Conservation (phyloP, 2,888 invertebrate species). For the Ganaspis brasiliensis region DNA sequence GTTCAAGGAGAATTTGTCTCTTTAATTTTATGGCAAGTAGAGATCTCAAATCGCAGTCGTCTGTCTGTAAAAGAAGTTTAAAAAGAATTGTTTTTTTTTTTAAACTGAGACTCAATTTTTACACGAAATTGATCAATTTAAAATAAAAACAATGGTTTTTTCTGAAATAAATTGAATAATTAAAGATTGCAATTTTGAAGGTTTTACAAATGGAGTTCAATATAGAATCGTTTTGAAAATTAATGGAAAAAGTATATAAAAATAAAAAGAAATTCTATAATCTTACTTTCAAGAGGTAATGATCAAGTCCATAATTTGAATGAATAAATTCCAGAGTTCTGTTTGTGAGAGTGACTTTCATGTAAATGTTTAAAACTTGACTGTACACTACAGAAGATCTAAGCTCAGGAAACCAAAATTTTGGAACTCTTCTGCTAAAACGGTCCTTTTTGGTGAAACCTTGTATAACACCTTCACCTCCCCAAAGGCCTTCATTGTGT, state of each 20-base stretch:
- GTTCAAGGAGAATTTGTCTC: conserved; percentile 89
- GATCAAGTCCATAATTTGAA: conserved; percentile 95
- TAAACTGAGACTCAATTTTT: conserved; percentile 26
- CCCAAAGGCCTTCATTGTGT: conserved; percentile 94
- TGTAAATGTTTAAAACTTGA: conserved; percentile 92
- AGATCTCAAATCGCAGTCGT: conserved; percentile 95
- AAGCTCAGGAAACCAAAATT: conserved; percentile 93
- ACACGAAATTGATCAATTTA: too few species aligned
- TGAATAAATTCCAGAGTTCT: conserved; percentile 93
- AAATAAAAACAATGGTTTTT: too few species aligned
- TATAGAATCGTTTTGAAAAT: too few species aligned
- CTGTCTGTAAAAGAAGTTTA: conserved; percentile 86
- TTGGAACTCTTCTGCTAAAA: conserved; percentile 86
- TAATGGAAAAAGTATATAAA: too few species aligned
- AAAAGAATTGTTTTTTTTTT: too few species aligned
- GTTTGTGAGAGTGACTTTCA: conserved; percentile 91
- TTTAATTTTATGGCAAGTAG: conserved; percentile 92
- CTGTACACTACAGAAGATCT: conserved; percentile 92
- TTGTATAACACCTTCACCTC: conserved; percentile 96
- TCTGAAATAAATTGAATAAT: too few species aligned
- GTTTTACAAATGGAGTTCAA: too few species aligned
- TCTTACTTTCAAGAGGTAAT: conserved; percentile 92
- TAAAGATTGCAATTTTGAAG: too few species aligned
- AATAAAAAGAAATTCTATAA: too few species aligned
- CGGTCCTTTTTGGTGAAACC: conserved; percentile 79